Percentiles rank a stretch among this genome's conserved stretches.
Conservation (phyloP, 1,140 invertebrate genomes). For the Pomacea maculata region DNA sequence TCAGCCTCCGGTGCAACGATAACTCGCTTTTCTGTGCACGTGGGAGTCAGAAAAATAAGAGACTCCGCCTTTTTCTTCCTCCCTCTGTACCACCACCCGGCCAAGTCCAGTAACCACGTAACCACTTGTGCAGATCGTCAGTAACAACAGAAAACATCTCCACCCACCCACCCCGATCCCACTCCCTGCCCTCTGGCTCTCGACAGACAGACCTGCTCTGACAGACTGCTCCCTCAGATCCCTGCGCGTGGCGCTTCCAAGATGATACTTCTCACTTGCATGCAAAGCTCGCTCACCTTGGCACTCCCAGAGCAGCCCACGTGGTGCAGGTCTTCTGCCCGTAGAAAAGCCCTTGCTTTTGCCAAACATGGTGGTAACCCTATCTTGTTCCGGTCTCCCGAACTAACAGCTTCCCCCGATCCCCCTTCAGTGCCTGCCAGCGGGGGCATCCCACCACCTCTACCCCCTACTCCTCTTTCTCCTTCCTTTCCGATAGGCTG, state of each 20-base stretch:
- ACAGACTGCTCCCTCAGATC: not conserved
- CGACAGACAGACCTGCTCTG: no score
- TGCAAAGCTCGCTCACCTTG: slow-evolving; percentile 2
- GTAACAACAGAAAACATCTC: not conserved
- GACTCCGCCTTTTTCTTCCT: no score
- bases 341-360: slow-evolving; percentile 9
- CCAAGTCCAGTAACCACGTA: not conserved
- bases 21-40: no score
- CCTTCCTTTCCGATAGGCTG: not conserved
- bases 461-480: not conserved
- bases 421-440: not conserved
- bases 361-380: slow-evolving; percentile 46
- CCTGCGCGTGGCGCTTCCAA: not conserved
- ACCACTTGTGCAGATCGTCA: not conserved
- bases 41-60: no score
- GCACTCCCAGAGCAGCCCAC: not conserved
- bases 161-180: not conserved
- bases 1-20: no score
- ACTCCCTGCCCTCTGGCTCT: not conserved
- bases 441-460: not conserved
- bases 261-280: not conserved
- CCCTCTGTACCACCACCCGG: no score
- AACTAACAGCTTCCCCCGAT: not conserved
- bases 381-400: slow-evolving; percentile 26
- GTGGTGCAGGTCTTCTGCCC: not conserved